phyloP scores from a whole-genome alignment of 2,113 vertebrate genomes.

The Micronycteris hirsuta region DNA sequence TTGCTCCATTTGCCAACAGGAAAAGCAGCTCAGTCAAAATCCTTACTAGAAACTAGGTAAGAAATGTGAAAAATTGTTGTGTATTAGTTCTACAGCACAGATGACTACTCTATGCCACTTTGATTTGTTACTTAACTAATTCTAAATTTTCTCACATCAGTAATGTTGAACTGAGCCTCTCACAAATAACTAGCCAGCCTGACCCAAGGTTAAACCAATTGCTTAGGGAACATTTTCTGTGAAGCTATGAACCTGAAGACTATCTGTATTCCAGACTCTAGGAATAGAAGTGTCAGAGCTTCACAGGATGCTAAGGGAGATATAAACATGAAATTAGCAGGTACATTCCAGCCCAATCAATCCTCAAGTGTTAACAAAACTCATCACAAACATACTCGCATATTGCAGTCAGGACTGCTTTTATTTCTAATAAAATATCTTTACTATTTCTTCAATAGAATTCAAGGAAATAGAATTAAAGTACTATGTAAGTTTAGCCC shows the following conservation, averaged over 20 bases:
- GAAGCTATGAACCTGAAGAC: neutral
- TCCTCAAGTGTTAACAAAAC: neutral
- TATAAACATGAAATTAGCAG: neutral
- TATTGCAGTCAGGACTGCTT: neutral
- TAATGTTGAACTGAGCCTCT: neutral
- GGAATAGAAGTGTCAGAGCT: neutral
- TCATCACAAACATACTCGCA: neutral
- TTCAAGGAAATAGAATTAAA: neutral
- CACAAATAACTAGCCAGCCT: neutral
- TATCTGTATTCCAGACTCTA: neutral
- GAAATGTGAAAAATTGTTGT: neutral
- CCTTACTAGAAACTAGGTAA: neutral
- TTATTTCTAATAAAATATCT: neutral
- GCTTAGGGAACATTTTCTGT: slow-evolving; percentile 41
- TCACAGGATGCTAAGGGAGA: neutral
- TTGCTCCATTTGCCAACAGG: neutral
- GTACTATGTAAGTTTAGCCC: neutral
- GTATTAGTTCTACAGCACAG: neutral
- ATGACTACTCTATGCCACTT: neutral
- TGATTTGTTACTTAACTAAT: neutral
- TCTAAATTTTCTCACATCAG: neutral
- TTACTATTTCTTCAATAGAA: neutral
- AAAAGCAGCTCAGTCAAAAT: slow-evolving; percentile 1
- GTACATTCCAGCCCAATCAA: neutral
- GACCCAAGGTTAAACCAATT: slow-evolving; percentile 43